A percentile compares a stretch with the other conserved stretches of the same genome.
Evolutionary conservation across 2,888 invertebrate species (phyloP).

Genomic region (Nomada ferruginata): DNA sequence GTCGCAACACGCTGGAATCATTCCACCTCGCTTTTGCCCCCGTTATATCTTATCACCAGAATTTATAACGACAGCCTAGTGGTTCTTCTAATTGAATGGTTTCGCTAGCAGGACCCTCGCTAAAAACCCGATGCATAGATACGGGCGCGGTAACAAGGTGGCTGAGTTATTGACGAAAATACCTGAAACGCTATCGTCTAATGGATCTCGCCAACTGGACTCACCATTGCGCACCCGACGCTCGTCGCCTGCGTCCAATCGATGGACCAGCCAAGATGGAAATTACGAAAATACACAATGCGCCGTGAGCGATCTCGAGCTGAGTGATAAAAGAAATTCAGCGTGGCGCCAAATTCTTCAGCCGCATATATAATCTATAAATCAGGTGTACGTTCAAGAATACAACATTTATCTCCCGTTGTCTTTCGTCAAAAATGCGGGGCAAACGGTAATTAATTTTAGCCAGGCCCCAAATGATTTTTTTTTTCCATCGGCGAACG

Average conservation of each 20-base stretch:
- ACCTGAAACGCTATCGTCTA: conserved; percentile 49
- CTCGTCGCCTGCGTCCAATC: conserved; percentile 20
- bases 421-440: neutral
- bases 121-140: conserved; percentile 33
- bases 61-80: conserved; percentile 31
- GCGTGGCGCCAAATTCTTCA: neutral
- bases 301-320: neutral
- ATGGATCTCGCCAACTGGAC: conserved; percentile 55
- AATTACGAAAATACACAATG: conserved; percentile 33
- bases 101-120: conserved; percentile 19
- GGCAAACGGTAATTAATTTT: neutral
- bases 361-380: neutral
- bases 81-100: conserved; percentile 43
- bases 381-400: neutral
- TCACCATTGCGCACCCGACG: conserved; percentile 39
- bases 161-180: conserved; percentile 56
- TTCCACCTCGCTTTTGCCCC: conserved; percentile 43
- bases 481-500: neutral
- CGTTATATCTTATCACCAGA: conserved; percentile 57
- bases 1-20: conserved; percentile 13
- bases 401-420: neutral
- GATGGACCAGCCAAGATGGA: conserved; percentile 22
- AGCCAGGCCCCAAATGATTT: too few species aligned
- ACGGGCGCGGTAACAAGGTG: conserved; percentile 41
- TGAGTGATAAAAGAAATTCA: conserved; percentile 14